Base-by-base conservation (phyloP, 1,140 invertebrate genomes). In the Micrasema longulum region DNA sequence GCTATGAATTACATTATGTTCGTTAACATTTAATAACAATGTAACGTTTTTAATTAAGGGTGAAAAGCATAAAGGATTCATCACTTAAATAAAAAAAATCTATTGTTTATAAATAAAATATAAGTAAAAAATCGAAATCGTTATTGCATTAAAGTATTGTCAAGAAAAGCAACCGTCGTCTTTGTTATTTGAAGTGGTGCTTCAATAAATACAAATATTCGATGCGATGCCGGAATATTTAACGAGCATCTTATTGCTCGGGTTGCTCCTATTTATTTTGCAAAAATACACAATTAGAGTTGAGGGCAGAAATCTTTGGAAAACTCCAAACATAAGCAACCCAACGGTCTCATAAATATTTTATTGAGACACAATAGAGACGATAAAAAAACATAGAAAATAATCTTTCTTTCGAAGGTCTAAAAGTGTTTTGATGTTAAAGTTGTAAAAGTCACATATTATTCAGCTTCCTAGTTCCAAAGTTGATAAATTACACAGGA, bases 171-270 rank as follows among this genome's bases (percentile, higher is more conserved):
- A 38, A 60, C 36, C 55, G 36, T 60, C 55, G 55, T 20, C 55
- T 60, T 64, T 64, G 62, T 64, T 64, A 64, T 64, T 64, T 64
- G 18, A 47, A 64, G 62, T 64, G 62, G 31, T 64, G 14, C 41
- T 64, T 18, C 43, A 47, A 18, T 47, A 36, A 48, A 64, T 16
- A 64, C 43, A 64, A 64, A 64, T 31, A 43, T 64, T 47, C 43
- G 43, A 64, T 47, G 23, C 43, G 43, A 64, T 47, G 23, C 41
- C 45, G 62, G 47, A 64, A 47, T 64, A 48, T 60, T 43, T 64
- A 64, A 64, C 62, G 62, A 64, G 62, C 62, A 31, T 64, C 62
- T 64, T 64, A 64, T 64, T 47, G 62, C 23, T 47, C 22, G 53
- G 36, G 55, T 60, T 38, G 55, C 35, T 22, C 20, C 41, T 60